Conservation (phyloP, 1,140 invertebrate species). For the Trichomalopsis sarcophagae region DNA sequence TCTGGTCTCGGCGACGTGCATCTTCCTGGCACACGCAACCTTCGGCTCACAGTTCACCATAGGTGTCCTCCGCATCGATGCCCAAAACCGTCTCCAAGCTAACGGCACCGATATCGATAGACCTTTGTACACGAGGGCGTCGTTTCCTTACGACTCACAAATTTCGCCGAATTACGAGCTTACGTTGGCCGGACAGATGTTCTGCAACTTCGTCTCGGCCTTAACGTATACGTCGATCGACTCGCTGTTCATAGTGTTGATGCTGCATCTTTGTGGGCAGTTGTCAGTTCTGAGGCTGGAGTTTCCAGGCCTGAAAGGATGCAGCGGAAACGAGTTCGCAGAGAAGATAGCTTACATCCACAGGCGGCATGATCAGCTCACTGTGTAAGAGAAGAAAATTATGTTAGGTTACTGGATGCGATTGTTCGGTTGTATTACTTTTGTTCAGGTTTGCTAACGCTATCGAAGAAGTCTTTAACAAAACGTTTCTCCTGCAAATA, state of each 20-base stretch:
- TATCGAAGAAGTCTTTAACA: slow-evolving; percentile 18
- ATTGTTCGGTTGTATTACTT: neutral
- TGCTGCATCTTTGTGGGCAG: slow-evolving; percentile 72
- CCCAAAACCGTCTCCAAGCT: too few relatives aligned
- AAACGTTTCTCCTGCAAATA: slow-evolving; percentile 1
- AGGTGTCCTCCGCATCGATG: neutral
- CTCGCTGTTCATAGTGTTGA: slow-evolving; percentile 66
- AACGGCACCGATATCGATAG: neutral
- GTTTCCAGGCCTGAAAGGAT: slow-evolving; percentile 36
- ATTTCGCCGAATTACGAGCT: slow-evolving; percentile 72
- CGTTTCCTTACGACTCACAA: slow-evolving; percentile 70
- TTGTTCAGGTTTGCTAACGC: slow-evolving; percentile 52
- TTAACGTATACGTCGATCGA: slow-evolving; percentile 70
- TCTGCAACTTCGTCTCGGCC: slow-evolving; percentile 63
- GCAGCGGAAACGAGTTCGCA: neutral
- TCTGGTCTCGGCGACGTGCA: neutral
- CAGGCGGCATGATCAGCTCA: neutral
- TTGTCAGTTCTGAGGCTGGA: slow-evolving; percentile 64
- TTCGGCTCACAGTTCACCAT: neutral
- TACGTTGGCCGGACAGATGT: slow-evolving; percentile 70
- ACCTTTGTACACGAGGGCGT: slow-evolving; percentile 9
- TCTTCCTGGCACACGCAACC: slow-evolving; percentile 8
- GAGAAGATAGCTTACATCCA: neutral
- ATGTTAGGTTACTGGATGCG: neutral
- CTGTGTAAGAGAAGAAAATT: neutral